These are phyloP conservation scores for Muscidifurax raptorellus DNA, from an alignment of 1,140 invertebrate genomes.

Conservation along the genomic window DNA sequence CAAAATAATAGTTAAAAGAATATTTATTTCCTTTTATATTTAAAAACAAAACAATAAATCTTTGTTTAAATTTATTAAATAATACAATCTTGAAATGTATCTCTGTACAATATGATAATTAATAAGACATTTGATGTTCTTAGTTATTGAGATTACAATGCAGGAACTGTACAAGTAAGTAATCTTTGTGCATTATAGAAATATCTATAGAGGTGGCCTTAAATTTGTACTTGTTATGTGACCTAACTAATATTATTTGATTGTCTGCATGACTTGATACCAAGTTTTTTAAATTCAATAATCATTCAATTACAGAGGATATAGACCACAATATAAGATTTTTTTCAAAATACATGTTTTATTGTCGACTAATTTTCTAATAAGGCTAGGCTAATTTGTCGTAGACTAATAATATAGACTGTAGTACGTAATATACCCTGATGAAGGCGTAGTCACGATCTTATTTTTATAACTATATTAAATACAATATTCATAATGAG, in stretches of 20 bases:
- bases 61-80: not conserved
- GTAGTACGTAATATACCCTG: slow-evolving; percentile 7
- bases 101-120: not conserved
- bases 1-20: not conserved
- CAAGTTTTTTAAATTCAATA: not conserved
- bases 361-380: slow-evolving; percentile 12
- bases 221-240: slow-evolving; percentile 27
- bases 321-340: not conserved
- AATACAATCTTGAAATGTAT: slow-evolving; percentile 1
- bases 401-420: not conserved
- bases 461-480: slow-evolving; percentile 6
- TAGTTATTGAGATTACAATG: slow-evolving; percentile 5
- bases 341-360: slow-evolving; percentile 17
- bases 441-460: not conserved
- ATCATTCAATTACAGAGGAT: not conserved
- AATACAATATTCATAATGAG: slow-evolving; percentile 3
- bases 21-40: slow-evolving; percentile 10
- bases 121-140: not conserved
- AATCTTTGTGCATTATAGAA: slow-evolving; percentile 18
- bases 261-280: slow-evolving; percentile 16
- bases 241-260: slow-evolving; percentile 26
- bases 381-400: slow-evolving; percentile 9
- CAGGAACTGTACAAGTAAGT: slow-evolving; percentile 28
- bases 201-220: not conserved
- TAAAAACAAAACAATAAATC: slow-evolving; percentile 21